A percentile compares a stretch with the other conserved stretches of the same genome.
phyloP scores from a whole-genome alignment of 2,888 invertebrate genomes.

The Halocaridina rubra region DNA sequence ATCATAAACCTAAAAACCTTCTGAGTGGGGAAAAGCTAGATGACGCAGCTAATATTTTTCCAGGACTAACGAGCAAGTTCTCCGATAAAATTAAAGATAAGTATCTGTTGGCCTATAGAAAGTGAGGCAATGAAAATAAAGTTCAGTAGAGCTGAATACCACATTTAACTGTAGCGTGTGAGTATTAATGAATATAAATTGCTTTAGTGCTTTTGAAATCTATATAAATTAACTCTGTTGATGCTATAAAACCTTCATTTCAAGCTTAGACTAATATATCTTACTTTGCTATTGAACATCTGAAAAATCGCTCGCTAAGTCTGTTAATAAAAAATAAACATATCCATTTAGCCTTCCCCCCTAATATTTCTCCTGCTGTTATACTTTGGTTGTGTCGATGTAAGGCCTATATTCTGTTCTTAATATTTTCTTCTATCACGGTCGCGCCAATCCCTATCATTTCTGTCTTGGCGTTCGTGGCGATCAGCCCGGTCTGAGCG shows the following conservation, averaged over 20 bases:
- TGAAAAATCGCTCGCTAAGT: not conserved
- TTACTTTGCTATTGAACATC: not conserved
- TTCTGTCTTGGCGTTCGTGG: slow-evolving; percentile 65
- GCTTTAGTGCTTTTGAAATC: too few species aligned
- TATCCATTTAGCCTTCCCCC: not conserved
- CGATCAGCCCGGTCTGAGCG: slow-evolving; percentile 67
- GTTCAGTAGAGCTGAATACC: too few species aligned
- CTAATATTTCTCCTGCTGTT: not conserved
- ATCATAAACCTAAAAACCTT: too few species aligned
- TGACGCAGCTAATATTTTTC: too few species aligned
- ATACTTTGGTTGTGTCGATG: slow-evolving; percentile 5
- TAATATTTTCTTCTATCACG: slow-evolving; percentile 51
- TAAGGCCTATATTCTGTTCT: not conserved
- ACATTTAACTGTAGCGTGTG: too few species aligned
- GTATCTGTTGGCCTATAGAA: too few species aligned
- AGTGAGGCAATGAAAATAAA: too few species aligned
- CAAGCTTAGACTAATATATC: not conserved
- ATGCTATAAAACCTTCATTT: not conserved
- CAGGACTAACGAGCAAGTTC: too few species aligned
- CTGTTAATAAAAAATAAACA: not conserved
- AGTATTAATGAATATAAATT: too few species aligned
- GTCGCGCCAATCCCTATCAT: slow-evolving; percentile 52
- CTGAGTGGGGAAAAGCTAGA: too few species aligned
- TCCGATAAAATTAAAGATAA: too few species aligned
- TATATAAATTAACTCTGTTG: not conserved